Conservation (phyloP, 2,797 vertebrate species). For the Anguilla marmorata region DNA sequence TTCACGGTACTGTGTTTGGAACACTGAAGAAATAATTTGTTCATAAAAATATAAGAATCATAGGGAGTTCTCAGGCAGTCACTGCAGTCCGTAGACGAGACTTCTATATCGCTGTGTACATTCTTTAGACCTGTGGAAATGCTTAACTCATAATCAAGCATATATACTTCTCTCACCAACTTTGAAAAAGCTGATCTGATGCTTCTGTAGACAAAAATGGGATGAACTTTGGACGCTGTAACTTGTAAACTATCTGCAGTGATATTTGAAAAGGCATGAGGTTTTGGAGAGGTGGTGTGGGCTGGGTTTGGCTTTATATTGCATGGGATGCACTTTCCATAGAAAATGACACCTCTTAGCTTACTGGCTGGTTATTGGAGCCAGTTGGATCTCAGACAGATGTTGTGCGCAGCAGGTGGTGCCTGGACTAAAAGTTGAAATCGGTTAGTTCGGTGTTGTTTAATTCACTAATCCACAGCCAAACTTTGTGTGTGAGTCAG, state of each 20-base stretch:
- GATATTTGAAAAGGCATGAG: conserved; percentile 31
- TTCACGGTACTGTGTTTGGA: conserved; percentile 47
- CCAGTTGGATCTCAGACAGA: conserved; percentile 23
- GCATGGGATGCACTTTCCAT: conserved; percentile 33
- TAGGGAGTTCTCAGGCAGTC: conserved; percentile 44
- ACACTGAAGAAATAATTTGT: conserved; percentile 21
- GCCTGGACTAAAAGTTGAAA: conserved; percentile 6
- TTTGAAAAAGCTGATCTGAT: conserved; percentile 37
- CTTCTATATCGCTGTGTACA: conserved; percentile 34
- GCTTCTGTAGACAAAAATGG: conserved; percentile 53
- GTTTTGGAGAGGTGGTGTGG: conserved; percentile 16
- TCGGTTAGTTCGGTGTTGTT: conserved; percentile 5
- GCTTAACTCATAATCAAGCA: conserved; percentile 57
- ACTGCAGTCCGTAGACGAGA: conserved; percentile 34
- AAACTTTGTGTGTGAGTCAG: background rate
- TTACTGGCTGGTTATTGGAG: conserved; percentile 31
- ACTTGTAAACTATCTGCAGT: conserved; percentile 49
- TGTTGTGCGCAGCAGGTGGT: conserved; percentile 17
- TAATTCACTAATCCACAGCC: conserved; percentile 10
- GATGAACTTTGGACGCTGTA: conserved; percentile 46
- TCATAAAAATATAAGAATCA: conserved; percentile 42
- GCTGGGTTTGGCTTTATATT: conserved; percentile 26
- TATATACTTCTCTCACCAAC: conserved; percentile 37
- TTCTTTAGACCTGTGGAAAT: conserved; percentile 38
- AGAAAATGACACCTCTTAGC: conserved; percentile 26